These are phyloP conservation scores for Fopius arisanus DNA, from an alignment of 1,140 invertebrate species.

Conservation along the genomic window DNA sequence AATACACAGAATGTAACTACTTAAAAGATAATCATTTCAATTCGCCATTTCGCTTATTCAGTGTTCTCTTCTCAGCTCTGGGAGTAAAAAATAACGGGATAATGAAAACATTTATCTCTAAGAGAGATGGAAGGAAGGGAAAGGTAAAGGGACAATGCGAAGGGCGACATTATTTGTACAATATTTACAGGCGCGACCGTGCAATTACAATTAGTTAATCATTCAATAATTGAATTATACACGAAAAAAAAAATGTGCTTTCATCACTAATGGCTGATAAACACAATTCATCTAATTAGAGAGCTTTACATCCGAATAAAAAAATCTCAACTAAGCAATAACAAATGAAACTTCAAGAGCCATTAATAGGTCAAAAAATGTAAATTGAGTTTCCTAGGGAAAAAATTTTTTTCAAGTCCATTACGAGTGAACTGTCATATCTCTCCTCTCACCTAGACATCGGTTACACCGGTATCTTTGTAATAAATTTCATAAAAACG, in stretches of 20 bases:
- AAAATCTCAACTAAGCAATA: background rate
- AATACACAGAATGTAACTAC: slow-evolving; percentile 6
- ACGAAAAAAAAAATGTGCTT: background rate
- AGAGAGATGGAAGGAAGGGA: background rate
- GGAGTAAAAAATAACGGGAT: slow-evolving; percentile 16
- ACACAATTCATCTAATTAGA: background rate
- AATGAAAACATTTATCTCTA: slow-evolving; percentile 2
- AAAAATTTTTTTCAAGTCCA: background rate
- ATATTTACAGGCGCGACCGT: slow-evolving; percentile 25
- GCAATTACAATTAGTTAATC: slow-evolving; percentile 12
- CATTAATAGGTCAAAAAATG: background rate
- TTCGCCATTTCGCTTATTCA: background rate
- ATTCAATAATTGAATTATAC: slow-evolving; percentile 1
- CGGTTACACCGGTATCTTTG: no score
- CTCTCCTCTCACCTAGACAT: no score
- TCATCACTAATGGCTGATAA: background rate
- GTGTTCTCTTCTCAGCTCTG: background rate
- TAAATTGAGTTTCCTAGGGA: background rate
- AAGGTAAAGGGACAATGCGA: background rate
- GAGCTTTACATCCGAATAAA: background rate
- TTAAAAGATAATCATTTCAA: background rate
- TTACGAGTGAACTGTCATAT: background rate
- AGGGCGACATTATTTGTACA: slow-evolving; percentile 22
- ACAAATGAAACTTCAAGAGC: background rate
- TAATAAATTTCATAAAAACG: background rate